These are phyloP conservation scores for Galerucella calmariensis DNA, from an alignment of 2,888 invertebrate genomes.

Conservation along the genomic window DNA sequence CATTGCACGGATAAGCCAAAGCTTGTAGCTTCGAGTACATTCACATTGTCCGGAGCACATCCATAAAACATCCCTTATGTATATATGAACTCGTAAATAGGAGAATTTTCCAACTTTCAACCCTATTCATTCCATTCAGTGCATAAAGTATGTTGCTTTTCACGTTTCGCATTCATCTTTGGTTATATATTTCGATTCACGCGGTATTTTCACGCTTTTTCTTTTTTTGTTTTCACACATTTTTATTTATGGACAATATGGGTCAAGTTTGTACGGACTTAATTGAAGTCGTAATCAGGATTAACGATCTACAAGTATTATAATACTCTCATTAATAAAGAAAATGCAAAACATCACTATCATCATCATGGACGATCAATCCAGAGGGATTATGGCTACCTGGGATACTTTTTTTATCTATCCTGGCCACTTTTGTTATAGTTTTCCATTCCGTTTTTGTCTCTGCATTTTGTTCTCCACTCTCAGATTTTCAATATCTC, in stretches of 20 bases:
- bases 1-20: constrained; percentile 2
- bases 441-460: too few relatives aligned
- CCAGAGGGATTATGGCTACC: too few relatives aligned
- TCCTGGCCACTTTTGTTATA: too few relatives aligned
- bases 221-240: constrained; percentile 2
- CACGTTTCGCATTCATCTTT: constrained; percentile 21
- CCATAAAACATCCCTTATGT: constrained; percentile 24
- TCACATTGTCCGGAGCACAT: constrained; percentile 22
- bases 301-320: too few relatives aligned
- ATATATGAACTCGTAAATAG: constrained; percentile 26
- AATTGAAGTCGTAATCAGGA: too few relatives aligned
- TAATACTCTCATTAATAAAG: too few relatives aligned
- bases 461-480: too few relatives aligned
- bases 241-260: not conserved
- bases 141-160: constrained; percentile 23
- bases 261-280: too few relatives aligned
- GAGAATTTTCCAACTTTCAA: constrained; percentile 16
- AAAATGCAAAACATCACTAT: too few relatives aligned
- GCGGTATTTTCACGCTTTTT: not conserved
- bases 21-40: constrained; percentile 7
- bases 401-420: too few relatives aligned
- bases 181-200: constrained; percentile 8
- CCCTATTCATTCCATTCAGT: constrained; percentile 21
- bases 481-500: too few relatives aligned
- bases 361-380: too few relatives aligned